Evolutionary conservation across 2,113 vertebrate genomes (phyloP).

Genomic region (Polypterus senegalus): DNA sequence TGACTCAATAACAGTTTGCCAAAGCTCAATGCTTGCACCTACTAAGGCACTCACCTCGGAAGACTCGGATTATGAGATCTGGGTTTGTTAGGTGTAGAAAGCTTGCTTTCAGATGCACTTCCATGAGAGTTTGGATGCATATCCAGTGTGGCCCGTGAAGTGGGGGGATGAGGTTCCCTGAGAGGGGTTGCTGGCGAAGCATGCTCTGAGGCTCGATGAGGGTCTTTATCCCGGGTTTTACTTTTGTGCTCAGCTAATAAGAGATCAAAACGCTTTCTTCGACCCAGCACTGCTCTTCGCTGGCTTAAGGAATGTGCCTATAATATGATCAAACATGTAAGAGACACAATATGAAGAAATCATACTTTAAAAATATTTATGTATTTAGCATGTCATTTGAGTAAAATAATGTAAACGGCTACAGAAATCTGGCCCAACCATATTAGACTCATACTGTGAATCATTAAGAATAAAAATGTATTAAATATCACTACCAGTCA

Average conservation of each 20-base stretch:
- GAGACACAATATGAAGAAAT: no score
- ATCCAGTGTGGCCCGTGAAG: constrained; percentile 70
- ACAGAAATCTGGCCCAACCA: no score
- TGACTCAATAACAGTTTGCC: neutral
- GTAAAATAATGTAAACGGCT: no score
- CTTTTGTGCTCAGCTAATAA: constrained; percentile 96
- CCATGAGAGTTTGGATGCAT: constrained; percentile 72
- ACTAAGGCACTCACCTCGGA: constrained; percentile 69
- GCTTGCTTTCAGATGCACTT: constrained; percentile 74
- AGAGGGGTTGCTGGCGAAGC: constrained; percentile 82
- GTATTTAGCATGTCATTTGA: no score
- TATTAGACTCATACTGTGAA: no score
- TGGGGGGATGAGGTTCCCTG: constrained; percentile 88
- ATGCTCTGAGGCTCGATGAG: constrained; percentile 71
- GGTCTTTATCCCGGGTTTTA: constrained; percentile 88
- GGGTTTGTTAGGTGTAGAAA: constrained; percentile 72
- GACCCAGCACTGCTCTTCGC: constrained; percentile 90
- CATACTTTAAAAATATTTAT: no score
- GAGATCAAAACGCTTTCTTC: constrained; percentile 92
- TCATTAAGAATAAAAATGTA: no score
- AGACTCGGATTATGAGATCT: constrained; percentile 90
- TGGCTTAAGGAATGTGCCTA: constrained; percentile 99
- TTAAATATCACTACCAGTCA: no score
- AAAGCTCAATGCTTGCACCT: neutral
- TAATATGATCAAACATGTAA: no score